Evolutionary conservation across 2,888 invertebrate species (phyloP), one percentile per base, ranked within the genome.

Genomic region (Ypsolopha scabrella): DNA sequence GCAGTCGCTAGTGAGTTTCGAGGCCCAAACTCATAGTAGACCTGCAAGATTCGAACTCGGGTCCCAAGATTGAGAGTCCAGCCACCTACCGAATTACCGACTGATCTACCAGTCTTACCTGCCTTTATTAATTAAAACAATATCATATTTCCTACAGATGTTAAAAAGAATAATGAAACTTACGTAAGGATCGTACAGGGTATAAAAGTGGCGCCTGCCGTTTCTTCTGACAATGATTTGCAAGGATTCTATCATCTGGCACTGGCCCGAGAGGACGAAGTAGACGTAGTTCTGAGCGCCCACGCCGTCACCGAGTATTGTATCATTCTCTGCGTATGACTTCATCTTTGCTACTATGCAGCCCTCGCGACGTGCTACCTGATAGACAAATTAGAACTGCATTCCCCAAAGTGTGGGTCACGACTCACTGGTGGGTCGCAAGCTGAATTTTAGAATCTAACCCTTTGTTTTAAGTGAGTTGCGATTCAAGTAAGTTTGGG

Each of bases 291-390:
- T 83, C 37, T 74, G 58, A 6, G 87, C 67, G 8, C 88, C 89
- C 43, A 71, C 65, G 13, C 85, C 86, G 55, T 88, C 88, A 0
- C 89, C 89, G 10, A 88, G 67, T 4, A 90, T 63, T 8, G 88
- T 89, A 59, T 91, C 89, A 57, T 89, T 88, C 0, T 75, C 57
- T 14, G 74, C 72, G 61, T 80, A 91, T 1, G 83, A 70, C 62
- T 88, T 88, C 64, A 90, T 87, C 72, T 89, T 90, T 6, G 91
- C 89, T 34, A 91, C 77, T 58, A 91, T 90, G 60, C 91, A 91
- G 61, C 91, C 90, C 69, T 92, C 91, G 46, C 90, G 83, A 50
- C 87, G 85, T 0, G 88, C 82, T 1, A 88, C 81, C 87, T 87
- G 60, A 39, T 3, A 39, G 39, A n/a, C 6, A 6, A 11, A 39